Percentiles rank a stretch among this genome's conserved stretches.
Conservation (phyloP, 1,140 invertebrate genomes). For the Sitobion miscanthi region DNA sequence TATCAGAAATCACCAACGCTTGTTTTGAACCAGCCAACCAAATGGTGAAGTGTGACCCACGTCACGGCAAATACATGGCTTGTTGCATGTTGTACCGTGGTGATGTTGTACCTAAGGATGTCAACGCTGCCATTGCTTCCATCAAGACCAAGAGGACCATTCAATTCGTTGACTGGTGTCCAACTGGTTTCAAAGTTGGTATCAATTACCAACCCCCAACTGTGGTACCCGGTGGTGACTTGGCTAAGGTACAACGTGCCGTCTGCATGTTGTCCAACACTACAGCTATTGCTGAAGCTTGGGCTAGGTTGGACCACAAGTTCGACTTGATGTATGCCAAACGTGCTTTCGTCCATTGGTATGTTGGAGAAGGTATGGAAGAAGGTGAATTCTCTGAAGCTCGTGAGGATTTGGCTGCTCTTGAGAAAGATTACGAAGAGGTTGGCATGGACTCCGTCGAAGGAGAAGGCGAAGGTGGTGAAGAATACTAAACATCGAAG, state of each 20-base stretch:
- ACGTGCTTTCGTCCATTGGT: constrained; percentile 63
- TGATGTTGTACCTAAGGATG: constrained; percentile 74
- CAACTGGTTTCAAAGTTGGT: constrained; percentile 70
- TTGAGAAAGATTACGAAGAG: constrained; percentile 74
- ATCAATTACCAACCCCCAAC: constrained; percentile 88
- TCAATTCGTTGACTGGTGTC: constrained; percentile 72
- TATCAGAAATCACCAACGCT: constrained; percentile 73
- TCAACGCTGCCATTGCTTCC: constrained; percentile 76
- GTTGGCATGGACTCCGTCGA: constrained; percentile 71
- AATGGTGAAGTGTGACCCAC: constrained; percentile 86
- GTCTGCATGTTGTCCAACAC: constrained; percentile 89
- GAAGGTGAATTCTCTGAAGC: constrained; percentile 74
- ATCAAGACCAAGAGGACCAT: constrained; percentile 74
- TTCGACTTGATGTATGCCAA: constrained; percentile 73
- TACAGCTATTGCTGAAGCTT: constrained; percentile 85
- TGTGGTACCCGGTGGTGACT: constrained; percentile 79
- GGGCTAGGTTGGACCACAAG: constrained; percentile 75
- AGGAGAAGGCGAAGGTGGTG: constrained; percentile 66
- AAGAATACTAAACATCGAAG: constrained; percentile 62
- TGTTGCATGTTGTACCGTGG: constrained; percentile 84
- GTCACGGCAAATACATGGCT: constrained; percentile 84
- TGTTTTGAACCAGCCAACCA: constrained; percentile 77
- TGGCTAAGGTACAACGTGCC: constrained; percentile 83
- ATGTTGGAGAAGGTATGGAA: constrained; percentile 71
- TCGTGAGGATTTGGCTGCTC: constrained; percentile 70